Conservation (phyloP, 2,113 vertebrate species). For the Copsychus sechellarum region DNA sequence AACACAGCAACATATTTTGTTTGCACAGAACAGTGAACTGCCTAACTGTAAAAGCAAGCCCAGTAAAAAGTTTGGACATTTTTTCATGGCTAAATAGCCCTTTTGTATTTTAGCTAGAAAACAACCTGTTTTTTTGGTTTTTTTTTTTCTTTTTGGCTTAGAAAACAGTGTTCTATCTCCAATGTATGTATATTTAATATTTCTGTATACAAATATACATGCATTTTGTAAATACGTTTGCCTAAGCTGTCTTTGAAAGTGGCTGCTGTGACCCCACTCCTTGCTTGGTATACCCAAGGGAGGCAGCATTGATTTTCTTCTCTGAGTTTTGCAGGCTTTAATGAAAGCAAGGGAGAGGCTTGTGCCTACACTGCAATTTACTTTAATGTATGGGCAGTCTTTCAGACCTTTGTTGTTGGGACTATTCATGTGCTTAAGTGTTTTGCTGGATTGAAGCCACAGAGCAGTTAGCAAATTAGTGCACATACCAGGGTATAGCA, state of each 20-base stretch:
- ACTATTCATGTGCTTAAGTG: constrained; percentile 65
- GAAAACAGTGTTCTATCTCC: neutral
- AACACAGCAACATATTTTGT: neutral
- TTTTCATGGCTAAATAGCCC: neutral
- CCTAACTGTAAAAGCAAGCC: neutral
- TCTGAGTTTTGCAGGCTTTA: constrained; percentile 23
- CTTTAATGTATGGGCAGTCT: constrained; percentile 64
- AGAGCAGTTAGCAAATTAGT: constrained; percentile 58
- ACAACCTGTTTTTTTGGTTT: neutral
- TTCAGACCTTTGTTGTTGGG: constrained; percentile 62
- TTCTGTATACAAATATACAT: neutral
- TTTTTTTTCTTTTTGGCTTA: neutral
- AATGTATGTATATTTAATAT: neutral
- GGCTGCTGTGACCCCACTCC: constrained; percentile 7
- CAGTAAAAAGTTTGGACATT: neutral
- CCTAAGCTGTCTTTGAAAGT: neutral
- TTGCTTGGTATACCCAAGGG: neutral
- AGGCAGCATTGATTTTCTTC: constrained; percentile 42
- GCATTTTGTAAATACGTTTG: neutral
- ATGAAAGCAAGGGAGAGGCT: constrained; percentile 52
- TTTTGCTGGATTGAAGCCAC: constrained; percentile 65
- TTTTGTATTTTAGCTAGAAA: neutral
- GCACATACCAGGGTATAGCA: constrained; percentile 41
- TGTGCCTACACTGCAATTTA: constrained; percentile 57
- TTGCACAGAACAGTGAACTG: neutral